These are phyloP conservation scores for Leucosticte australis DNA, from an alignment of 2,113 vertebrate genomes.

Conservation along the genomic window DNA sequence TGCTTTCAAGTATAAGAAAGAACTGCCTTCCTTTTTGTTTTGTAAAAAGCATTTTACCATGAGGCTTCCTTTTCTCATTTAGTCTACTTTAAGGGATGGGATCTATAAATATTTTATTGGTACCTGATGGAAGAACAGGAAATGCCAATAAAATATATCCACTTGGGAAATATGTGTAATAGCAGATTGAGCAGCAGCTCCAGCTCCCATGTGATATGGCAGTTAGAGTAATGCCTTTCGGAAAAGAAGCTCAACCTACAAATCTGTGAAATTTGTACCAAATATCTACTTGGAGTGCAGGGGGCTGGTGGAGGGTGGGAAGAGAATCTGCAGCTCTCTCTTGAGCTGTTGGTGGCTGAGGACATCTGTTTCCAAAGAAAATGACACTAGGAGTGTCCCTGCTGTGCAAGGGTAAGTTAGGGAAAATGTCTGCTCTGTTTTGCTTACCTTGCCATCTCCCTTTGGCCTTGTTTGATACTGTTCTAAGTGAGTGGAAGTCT, in stretches of 20 bases:
- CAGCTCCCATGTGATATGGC: not conserved
- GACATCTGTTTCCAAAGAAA: not conserved
- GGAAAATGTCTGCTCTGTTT: accelerated
- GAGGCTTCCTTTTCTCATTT: not conserved
- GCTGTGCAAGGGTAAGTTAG: not conserved
- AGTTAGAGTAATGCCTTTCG: not conserved
- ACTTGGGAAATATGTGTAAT: not conserved
- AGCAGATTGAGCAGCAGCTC: not conserved
- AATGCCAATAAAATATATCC: not conserved
- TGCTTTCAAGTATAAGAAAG: not conserved
- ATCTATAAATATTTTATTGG: conserved; percentile 14
- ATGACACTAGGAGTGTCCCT: accelerated
- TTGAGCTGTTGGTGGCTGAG: not conserved
- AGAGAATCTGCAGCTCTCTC: not conserved
- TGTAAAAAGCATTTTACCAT: not conserved
- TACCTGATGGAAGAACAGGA: not conserved
- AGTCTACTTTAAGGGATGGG: not conserved
- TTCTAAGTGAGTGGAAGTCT: not conserved
- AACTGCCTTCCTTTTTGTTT: not conserved
- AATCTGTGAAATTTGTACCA: not conserved
- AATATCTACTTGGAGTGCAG: not conserved
- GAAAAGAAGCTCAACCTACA: not conserved
- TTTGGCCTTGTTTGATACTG: not conserved
- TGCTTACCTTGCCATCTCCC: not conserved
- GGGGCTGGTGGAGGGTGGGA: not conserved